A percentile compares a stretch with the other conserved stretches of the same genome.
Evolutionary conservation across 2,888 invertebrate species (phyloP).

Genomic region (Cephus sareptanus): DNA sequence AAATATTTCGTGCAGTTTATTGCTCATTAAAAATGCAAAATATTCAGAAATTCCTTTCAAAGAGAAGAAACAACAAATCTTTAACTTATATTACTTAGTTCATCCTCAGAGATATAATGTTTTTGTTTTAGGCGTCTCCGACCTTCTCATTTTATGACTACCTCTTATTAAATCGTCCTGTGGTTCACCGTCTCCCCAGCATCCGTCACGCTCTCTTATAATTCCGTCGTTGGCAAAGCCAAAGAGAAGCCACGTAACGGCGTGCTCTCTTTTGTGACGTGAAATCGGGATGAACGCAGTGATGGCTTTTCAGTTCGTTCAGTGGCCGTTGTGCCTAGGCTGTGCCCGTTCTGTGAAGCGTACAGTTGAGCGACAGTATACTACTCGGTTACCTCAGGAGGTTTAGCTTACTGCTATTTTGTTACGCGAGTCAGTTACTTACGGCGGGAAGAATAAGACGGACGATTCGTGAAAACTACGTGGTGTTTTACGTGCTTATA

Average conservation of each 20-base stretch:
- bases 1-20: background rate
- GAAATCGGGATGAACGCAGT: background rate
- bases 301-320: background rate
- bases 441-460: conserved; percentile 25
- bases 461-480: conserved; percentile 36
- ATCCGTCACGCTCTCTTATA: background rate
- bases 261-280: background rate
- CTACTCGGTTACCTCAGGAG: background rate
- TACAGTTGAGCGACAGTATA: background rate
- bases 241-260: background rate
- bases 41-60: background rate
- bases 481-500: background rate
- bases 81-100: background rate
- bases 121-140: background rate
- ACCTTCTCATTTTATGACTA: background rate
- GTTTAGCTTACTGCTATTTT: background rate
- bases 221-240: background rate
- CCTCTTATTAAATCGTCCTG: background rate
- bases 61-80: background rate
- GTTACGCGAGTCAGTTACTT: background rate
- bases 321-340: background rate
- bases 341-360: background rate
- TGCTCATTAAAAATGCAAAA: background rate
- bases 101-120: background rate
- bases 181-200: background rate